Evolutionary conservation across 2,797 vertebrate species (phyloP).

Genomic region (Macrochelys suwanniensis): DNA sequence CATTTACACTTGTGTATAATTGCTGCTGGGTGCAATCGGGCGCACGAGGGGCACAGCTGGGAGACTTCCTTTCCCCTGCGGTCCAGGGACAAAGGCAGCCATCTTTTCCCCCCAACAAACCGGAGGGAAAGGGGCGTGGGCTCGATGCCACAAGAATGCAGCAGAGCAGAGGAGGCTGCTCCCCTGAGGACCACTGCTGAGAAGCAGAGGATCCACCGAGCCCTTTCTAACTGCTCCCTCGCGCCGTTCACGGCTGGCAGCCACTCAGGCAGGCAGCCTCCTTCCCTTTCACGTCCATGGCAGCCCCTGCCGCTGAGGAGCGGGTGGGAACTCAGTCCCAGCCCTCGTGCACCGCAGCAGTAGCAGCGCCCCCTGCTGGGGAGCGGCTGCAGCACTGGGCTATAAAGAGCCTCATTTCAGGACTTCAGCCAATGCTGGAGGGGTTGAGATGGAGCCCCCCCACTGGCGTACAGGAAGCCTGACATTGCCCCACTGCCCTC

Average conservation of each 20-base stretch:
- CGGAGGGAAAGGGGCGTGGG: neutral
- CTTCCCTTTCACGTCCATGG: neutral
- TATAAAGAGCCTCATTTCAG: accelerated
- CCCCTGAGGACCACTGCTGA: neutral
- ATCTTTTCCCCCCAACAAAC: no score
- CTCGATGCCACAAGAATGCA: no score
- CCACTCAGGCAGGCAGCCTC: neutral
- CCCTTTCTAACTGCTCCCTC: neutral
- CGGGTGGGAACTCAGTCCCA: no score
- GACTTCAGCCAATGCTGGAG: neutral
- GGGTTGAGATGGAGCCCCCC: neutral
- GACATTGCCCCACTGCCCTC: neutral
- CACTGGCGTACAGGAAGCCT: neutral
- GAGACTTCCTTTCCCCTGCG: neutral
- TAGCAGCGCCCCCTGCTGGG: no score
- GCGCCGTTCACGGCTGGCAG: neutral
- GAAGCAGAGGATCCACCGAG: neutral
- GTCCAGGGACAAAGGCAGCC: no score
- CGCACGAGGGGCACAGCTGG: no score
- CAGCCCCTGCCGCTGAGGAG: neutral
- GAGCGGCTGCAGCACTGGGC: accelerated
- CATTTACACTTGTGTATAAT: no score
- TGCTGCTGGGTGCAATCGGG: neutral
- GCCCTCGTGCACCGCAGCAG: no score
- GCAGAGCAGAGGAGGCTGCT: neutral